Percentiles rank a stretch among this genome's conserved stretches.
phyloP scores from a whole-genome alignment of 2,888 invertebrate genomes.

The Tetragonisca angustula region DNA sequence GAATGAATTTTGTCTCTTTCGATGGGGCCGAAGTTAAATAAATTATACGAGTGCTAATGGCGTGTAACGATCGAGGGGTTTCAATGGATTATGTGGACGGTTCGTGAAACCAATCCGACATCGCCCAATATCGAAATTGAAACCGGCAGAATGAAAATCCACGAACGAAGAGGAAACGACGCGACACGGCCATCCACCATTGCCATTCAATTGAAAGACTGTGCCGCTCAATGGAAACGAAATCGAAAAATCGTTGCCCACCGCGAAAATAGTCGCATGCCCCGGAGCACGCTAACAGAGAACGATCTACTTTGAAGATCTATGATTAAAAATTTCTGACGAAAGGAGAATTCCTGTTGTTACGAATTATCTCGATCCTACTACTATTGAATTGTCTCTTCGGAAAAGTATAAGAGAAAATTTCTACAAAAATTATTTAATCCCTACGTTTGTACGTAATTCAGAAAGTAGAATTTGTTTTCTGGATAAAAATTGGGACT shows the following conservation, averaged over 20 bases:
- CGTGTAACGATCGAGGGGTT: neutral
- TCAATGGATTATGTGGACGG: constrained; percentile 18
- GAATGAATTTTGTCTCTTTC: neutral
- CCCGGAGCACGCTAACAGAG: neutral
- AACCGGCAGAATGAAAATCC: constrained; percentile 34
- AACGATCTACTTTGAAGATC: neutral
- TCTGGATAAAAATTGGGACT: too few relatives aligned
- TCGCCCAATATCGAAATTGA: constrained; percentile 42
- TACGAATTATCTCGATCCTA: neutral
- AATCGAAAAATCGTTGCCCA: constrained; percentile 21
- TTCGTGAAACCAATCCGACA: constrained; percentile 22
- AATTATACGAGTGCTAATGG: neutral
- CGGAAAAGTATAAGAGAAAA: too few relatives aligned
- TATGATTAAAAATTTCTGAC: neutral
- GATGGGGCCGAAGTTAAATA: neutral
- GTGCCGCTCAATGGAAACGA: constrained; percentile 8
- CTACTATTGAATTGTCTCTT: too few relatives aligned
- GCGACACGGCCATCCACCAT: constrained; percentile 2
- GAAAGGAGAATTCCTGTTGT: neutral
- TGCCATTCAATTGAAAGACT: constrained; percentile 23
- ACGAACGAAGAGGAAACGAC: constrained; percentile 34
- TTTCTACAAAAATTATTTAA: too few relatives aligned
- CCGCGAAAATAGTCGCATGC: neutral
- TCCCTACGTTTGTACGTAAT: too few relatives aligned
- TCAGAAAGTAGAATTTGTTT: too few relatives aligned